Conservation (phyloP, 2,888 invertebrate species). For the Microdon myrmicae region DNA sequence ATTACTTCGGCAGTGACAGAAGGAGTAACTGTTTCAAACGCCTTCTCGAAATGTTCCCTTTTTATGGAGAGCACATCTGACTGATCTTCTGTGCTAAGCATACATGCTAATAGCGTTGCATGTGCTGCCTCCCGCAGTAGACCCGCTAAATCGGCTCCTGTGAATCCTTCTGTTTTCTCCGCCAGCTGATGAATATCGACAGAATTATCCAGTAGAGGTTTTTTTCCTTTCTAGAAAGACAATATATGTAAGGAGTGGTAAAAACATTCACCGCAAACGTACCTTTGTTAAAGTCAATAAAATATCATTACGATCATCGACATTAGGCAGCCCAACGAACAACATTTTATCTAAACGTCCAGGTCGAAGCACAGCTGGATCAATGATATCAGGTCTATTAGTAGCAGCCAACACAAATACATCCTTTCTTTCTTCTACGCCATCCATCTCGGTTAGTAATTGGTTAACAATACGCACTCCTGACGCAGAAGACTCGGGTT, state of each 20-base stretch:
- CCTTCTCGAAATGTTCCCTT: constrained; percentile 79
- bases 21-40: constrained; percentile 83
- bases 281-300: constrained; percentile 89
- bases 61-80: constrained; percentile 72
- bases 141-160: constrained; percentile 94
- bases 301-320: constrained; percentile 86
- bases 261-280: constrained; percentile 34
- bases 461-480: constrained; percentile 94
- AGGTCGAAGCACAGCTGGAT: constrained; percentile 89
- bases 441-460: constrained; percentile 98
- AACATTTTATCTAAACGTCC: constrained; percentile 91
- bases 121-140: constrained; percentile 89
- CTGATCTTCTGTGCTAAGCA: constrained; percentile 69
- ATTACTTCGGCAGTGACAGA: constrained; percentile 82
- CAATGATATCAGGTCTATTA: constrained; percentile 96
- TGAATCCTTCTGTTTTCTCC: constrained; percentile 78
- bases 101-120: constrained; percentile 80
- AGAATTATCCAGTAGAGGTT: constrained; percentile 79
- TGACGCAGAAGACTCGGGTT: constrained; percentile 77
- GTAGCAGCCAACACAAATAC: constrained; percentile 97
- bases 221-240: constrained; percentile 76
- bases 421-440: constrained; percentile 88
- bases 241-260: constrained; percentile 5
- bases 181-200: constrained; percentile 81
- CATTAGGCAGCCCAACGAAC: constrained; percentile 87